Percentiles rank a stretch among this genome's conserved stretches.
Evolutionary conservation across 2,113 vertebrate species (phyloP).

Genomic region (Rhodinocichla rosea): DNA sequence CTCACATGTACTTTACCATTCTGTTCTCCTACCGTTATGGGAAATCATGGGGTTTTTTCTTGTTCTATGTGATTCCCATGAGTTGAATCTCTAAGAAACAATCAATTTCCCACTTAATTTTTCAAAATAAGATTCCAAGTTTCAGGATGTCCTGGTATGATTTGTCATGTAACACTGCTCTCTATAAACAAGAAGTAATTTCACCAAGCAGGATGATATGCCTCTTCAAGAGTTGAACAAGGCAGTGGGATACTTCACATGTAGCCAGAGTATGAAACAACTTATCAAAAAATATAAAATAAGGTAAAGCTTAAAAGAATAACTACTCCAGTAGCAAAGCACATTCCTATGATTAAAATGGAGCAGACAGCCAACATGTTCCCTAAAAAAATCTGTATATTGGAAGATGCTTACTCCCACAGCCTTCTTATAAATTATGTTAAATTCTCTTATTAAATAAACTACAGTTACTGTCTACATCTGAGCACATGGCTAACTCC

Average conservation of each 20-base stretch:
- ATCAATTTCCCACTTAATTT: conserved; percentile 10
- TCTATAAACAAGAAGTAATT: not conserved
- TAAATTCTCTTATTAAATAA: not conserved
- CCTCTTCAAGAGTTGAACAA: not conserved
- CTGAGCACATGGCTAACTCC: conserved; percentile 8
- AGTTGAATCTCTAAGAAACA: not conserved
- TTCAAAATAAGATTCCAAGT: conserved; percentile 17
- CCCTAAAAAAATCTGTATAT: not conserved
- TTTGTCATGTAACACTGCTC: not conserved
- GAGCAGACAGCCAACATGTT: not conserved
- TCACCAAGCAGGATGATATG: not conserved
- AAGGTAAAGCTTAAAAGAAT: not conserved
- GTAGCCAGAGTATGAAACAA: not conserved
- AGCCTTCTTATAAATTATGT: not conserved
- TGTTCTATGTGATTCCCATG: not conserved
- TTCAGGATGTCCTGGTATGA: not conserved
- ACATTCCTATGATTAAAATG: not conserved
- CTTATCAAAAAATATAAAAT: not conserved
- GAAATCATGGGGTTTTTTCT: not conserved
- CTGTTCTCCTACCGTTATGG: not conserved
- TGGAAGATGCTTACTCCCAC: not conserved
- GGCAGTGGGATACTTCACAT: not conserved
- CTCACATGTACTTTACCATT: not conserved
- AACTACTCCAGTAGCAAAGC: not conserved
- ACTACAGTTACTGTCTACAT: not conserved